phyloP scores from a whole-genome alignment of 1,140 invertebrate species.

The Pogonomyrmex barbatus region DNA sequence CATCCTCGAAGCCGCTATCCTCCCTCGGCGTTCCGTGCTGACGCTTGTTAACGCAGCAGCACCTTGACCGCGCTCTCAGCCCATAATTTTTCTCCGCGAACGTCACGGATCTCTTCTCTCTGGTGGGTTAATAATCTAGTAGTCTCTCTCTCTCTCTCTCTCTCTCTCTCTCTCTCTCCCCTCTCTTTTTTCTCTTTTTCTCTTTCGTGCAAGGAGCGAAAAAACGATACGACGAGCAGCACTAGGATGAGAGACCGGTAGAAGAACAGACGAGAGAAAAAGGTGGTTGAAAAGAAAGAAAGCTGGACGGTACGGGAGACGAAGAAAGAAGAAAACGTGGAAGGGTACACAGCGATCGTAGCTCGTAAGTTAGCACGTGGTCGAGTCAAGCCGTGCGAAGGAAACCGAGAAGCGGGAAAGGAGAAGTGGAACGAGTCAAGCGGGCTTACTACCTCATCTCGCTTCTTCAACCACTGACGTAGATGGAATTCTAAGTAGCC shows the following conservation, averaged over 20 bases:
- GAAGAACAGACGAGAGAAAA: constrained; percentile 31
- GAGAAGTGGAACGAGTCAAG: constrained; percentile 77
- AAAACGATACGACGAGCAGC: constrained; percentile 67
- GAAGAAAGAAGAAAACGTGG: constrained; percentile 72
- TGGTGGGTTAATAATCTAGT: constrained; percentile 78
- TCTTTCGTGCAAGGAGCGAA: constrained; percentile 67
- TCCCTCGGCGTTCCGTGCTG: constrained; percentile 45
- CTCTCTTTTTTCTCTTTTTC: constrained; percentile 20
- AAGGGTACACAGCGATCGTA: constrained; percentile 78
- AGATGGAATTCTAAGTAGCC: constrained; percentile 75
- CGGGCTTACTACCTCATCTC: constrained; percentile 75
- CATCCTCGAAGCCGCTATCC: constrained; percentile 55
- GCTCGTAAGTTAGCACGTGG: constrained; percentile 86
- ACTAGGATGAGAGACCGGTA: constrained; percentile 37
- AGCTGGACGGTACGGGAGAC: constrained; percentile 45
- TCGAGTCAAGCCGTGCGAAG: constrained; percentile 79
- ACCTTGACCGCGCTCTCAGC: constrained; percentile 69
- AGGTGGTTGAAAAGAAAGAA: constrained; percentile 39
- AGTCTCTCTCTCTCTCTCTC: constrained; percentile 46
- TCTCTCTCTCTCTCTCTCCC: constrained; percentile 32
- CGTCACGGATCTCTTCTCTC: constrained; percentile 70
- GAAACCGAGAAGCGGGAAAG: constrained; percentile 78
- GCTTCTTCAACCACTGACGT: constrained; percentile 74
- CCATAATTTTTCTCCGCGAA: constrained; percentile 75
- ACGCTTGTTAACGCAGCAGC: constrained; percentile 76